phyloP scores from a whole-genome alignment of 2,113 vertebrate species.

The Notarius quadriscutis region DNA sequence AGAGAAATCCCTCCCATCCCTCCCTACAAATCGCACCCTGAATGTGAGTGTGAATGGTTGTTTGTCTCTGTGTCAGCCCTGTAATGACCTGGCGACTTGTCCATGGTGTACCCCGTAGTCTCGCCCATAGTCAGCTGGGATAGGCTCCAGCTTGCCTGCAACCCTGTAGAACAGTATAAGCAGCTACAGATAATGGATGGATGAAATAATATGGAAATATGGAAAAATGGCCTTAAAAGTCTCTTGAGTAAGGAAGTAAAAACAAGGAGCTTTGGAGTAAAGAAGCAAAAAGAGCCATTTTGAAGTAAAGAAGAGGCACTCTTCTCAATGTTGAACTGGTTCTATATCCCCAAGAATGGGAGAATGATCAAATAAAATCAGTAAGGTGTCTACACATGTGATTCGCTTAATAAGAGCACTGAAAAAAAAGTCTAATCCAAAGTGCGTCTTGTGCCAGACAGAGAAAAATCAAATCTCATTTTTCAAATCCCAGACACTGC shows the following conservation, averaged over 20 bases:
- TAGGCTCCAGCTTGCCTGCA: no score
- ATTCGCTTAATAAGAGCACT: neutral
- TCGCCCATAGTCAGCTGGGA: no score
- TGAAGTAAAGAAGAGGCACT: neutral
- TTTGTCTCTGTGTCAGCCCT: no score
- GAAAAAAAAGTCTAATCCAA: neutral
- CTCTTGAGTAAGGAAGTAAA: neutral
- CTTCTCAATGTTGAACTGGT: neutral
- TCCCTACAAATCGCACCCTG: no score
- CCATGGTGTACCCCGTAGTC: no score
- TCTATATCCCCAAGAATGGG: neutral
- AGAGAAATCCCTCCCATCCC: no score
- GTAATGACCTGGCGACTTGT: no score
- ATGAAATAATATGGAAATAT: no score
- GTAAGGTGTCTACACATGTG: neutral
- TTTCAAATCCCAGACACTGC: conserved; percentile 7
- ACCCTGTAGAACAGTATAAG: no score
- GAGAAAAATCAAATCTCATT: neutral
- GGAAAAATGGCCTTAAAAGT: neutral
- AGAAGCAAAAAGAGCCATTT: neutral
- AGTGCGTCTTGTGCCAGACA: neutral
- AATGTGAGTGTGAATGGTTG: no score
- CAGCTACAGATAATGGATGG: no score
- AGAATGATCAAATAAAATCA: neutral
- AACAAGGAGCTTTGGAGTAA: neutral